These are phyloP conservation scores for Mystacides longicornis DNA, from an alignment of 2,888 invertebrate genomes.

Conservation along the genomic window DNA sequence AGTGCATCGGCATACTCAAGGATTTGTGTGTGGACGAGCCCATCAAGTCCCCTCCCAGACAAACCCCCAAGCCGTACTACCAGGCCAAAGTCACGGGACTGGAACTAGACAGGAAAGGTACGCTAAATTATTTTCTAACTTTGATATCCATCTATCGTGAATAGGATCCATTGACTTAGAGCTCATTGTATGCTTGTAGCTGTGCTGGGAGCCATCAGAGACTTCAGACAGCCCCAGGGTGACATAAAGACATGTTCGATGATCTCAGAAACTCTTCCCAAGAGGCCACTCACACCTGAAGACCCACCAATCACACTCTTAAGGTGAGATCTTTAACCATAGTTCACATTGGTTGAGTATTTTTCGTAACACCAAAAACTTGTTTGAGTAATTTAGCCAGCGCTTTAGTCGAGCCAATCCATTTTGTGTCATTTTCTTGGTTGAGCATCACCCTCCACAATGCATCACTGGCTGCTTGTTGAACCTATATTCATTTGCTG, in stretches of 20 bases:
- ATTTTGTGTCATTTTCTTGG: no score
- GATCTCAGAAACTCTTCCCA: background rate
- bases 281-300: background rate
- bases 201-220: background rate
- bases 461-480: no score
- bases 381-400: no score
- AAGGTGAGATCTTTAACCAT: background rate
- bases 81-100: background rate
- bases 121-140: no score
- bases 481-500: no score
- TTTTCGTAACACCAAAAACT: no score
- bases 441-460: no score
- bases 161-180: no score
- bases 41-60: slow-evolving; percentile 50
- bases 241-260: background rate
- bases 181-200: no score
- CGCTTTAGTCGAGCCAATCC: no score
- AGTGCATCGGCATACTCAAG: slow-evolving; percentile 57
- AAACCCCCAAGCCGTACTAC: slow-evolving; percentile 32
- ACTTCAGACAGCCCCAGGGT: background rate
- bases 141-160: no score
- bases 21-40: slow-evolving; percentile 54
- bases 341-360: background rate
- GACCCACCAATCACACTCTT: background rate
- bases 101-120: background rate